phyloP scores from a whole-genome alignment of 2,113 vertebrate genomes.

The Marmota monax region DNA sequence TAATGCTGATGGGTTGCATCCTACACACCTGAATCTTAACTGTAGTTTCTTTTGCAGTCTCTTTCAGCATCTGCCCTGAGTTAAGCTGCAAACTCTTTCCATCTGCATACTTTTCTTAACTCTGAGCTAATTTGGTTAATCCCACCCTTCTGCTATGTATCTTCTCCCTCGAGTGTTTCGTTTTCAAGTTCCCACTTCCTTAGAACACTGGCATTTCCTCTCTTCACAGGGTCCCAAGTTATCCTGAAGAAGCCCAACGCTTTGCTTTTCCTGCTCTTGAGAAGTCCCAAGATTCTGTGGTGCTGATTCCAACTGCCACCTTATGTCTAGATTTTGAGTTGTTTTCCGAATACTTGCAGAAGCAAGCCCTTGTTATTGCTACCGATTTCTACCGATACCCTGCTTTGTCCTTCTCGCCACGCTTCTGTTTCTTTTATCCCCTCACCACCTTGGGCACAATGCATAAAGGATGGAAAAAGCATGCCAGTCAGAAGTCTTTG shows the following conservation, averaged over 20 bases:
- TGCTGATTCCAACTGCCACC: conserved; percentile 69
- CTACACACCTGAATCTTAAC: conserved; percentile 64
- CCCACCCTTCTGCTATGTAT: conserved; percentile 35
- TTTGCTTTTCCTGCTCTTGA: conserved; percentile 71
- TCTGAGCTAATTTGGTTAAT: conserved; percentile 60
- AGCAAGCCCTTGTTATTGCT: conserved; percentile 68
- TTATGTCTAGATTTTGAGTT: conserved; percentile 68
- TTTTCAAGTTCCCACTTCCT: conserved; percentile 54
- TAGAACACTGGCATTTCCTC: conserved; percentile 68
- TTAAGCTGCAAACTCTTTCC: conserved; percentile 53
- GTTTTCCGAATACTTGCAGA: conserved; percentile 74
- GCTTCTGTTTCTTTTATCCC: conserved; percentile 84
- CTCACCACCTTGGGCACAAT: conserved; percentile 85
- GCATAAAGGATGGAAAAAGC: conserved; percentile 96
- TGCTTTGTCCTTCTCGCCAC: conserved; percentile 82
- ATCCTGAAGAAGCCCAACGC: conserved; percentile 40
- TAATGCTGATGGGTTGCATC: not conserved
- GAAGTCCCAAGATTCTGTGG: conserved; percentile 67
- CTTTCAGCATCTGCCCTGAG: conserved; percentile 57
- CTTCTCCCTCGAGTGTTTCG: conserved; percentile 75
- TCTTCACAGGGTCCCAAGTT: conserved; percentile 72
- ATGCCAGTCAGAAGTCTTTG: conserved; percentile 90
- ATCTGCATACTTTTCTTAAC: conserved; percentile 55
- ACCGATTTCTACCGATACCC: conserved; percentile 66
- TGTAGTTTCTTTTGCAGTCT: conserved; percentile 30